Evolutionary conservation across 2,888 invertebrate genomes (phyloP).

Genomic region (Lasioglossum villosulum): DNA sequence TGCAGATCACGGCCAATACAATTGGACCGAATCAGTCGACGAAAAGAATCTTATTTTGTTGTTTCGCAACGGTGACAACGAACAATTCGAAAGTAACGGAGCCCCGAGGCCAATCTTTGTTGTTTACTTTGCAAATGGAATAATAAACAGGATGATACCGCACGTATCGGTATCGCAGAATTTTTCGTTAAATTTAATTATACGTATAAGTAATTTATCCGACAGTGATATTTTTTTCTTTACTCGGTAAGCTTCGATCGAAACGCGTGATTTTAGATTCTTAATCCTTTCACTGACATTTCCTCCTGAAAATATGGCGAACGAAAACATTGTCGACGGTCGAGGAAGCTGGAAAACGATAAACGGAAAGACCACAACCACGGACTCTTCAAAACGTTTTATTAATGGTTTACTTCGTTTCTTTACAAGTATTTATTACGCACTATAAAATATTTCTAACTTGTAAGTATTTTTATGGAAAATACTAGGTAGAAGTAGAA

Average conservation of each 20-base stretch:
- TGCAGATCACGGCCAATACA: slow-evolving; percentile 46
- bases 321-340: background rate
- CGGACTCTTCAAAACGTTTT: slow-evolving; percentile 17
- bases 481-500: slow-evolving; percentile 24
- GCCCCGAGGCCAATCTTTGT: slow-evolving; percentile 35
- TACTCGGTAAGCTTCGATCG: slow-evolving; percentile 10
- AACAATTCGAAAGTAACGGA: background rate
- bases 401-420: slow-evolving; percentile 15
- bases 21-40: slow-evolving; percentile 20
- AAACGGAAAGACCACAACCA: slow-evolving; percentile 5
- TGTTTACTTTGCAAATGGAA: slow-evolving; percentile 32
- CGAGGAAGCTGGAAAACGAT: background rate
- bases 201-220: slow-evolving; percentile 11
- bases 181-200: slow-evolving; percentile 13
- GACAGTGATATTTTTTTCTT: slow-evolving; percentile 19
- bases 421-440: slow-evolving; percentile 24
- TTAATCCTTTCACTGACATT: slow-evolving; percentile 34
- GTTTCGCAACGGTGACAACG: background rate
- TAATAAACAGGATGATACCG: slow-evolving; percentile 3
- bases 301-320: background rate
- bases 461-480: slow-evolving; percentile 29
- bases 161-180: slow-evolving; percentile 9
- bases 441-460: slow-evolving; percentile 17
- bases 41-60: slow-evolving; percentile 6
- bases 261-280: slow-evolving; percentile 9